Evolutionary conservation across 1,140 invertebrate species (phyloP).

Genomic region (Drosophila albomicans): DNA sequence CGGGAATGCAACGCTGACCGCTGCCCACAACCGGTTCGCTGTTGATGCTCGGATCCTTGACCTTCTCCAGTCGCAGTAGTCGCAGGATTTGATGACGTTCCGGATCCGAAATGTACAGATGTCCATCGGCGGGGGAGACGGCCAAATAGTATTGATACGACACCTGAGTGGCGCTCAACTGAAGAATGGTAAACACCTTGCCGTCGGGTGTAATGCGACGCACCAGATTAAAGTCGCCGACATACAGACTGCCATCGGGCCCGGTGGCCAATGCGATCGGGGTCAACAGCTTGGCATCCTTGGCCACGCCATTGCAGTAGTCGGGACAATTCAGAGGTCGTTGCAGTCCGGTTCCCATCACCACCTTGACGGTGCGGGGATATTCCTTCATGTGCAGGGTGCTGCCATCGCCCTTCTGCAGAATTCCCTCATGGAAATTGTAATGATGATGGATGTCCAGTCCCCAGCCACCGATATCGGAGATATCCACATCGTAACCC

Average conservation of each 20-base stretch:
- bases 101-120: slow-evolving; percentile 98
- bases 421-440: slow-evolving; percentile 98
- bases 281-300: slow-evolving; percentile 94
- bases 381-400: slow-evolving; percentile 97
- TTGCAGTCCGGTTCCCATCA: slow-evolving; percentile 97
- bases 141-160: slow-evolving; percentile 98
- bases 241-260: slow-evolving; percentile 97
- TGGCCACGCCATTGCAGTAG: slow-evolving; percentile 94
- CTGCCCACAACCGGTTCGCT: slow-evolving; percentile 96
- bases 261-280: slow-evolving; percentile 97
- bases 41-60: slow-evolving; percentile 93
- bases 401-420: slow-evolving; percentile 98
- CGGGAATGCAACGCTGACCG: slow-evolving; percentile 97
- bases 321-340: slow-evolving; percentile 90
- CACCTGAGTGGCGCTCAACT: slow-evolving; percentile 96
- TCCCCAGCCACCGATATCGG: slow-evolving; percentile 98
- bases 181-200: slow-evolving; percentile 95
- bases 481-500: slow-evolving; percentile 99
- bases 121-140: slow-evolving; percentile 97
- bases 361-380: slow-evolving; percentile 94
- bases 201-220: slow-evolving; percentile 96
- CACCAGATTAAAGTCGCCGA: slow-evolving; percentile 98
- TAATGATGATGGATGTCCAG: slow-evolving; percentile 99
- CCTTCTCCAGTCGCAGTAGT: slow-evolving; percentile 90
- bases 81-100: slow-evolving; percentile 95